Evolutionary conservation across 2,888 invertebrate genomes (phyloP), one percentile per base, ranked within the genome.

Genomic region (Pyralis farinalis): DNA sequence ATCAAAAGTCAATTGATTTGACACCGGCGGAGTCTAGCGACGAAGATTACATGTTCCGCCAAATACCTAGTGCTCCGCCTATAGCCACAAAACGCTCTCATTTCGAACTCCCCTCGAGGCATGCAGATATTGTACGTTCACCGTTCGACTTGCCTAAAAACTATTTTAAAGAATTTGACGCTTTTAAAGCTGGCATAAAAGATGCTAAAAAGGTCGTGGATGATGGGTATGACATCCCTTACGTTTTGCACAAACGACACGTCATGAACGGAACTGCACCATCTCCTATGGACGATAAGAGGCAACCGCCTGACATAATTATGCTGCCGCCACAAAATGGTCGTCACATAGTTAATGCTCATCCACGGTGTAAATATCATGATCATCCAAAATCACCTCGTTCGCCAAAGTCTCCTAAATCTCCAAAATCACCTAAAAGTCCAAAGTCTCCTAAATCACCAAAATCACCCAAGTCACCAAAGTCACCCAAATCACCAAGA

Each of bases 21-120:
- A 95, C 96, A 1, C 95, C 95, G 3, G 95, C 95, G 0, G 96
- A 95, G 74, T 95, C 95, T 0, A 95, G 95, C 45, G 95, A 96
- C 61, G 95, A 95, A 69, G 95, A 95, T 71, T 94, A 94, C 59
- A 91, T 94, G 11, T 94, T 94, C 61, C 92, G 93, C 46, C 94
- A 94, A 80, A 94, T 95, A 55, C 92, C 92, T 0, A 94, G 94
- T 65, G 94, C 94, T 12, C 94, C 93, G 0, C 93, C 91, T 0
- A 91, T 94, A 10, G 94, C 95, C 42, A 92, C 93, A 31, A 92
- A 93, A 49, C 91, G 93, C 47, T 93, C 94, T 1, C 94, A 94
- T 68, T 94, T 94, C 59, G 91, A 92, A 71, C 70, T 93, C 60
- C 91, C 92, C 11, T 88, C 90, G 34, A 87, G 91, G 49, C 72